Conservation (phyloP, 2,797 vertebrate species). For the Hydrolagus colliei region DNA sequence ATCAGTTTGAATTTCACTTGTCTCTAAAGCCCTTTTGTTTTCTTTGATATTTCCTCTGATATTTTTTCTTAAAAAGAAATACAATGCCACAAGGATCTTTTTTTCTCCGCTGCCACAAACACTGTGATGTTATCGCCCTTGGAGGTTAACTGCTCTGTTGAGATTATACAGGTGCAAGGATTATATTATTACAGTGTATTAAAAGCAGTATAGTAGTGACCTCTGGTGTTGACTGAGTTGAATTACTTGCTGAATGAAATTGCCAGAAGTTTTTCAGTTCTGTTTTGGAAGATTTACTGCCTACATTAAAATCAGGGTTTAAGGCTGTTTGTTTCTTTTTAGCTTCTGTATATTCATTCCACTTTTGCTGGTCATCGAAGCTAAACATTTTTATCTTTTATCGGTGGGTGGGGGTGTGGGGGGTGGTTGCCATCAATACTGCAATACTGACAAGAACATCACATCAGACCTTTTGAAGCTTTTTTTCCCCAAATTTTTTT, state of each 20-base stretch:
- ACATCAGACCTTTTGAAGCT: too few relatives aligned
- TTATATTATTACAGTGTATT: too few relatives aligned
- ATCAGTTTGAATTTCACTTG: constrained; percentile 25
- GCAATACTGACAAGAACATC: too few relatives aligned
- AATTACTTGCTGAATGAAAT: neutral
- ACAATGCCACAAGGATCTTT: neutral
- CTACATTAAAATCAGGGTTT: too few relatives aligned
- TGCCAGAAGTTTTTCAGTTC: neutral
- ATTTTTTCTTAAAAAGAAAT: neutral
- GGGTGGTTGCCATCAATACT: too few relatives aligned
- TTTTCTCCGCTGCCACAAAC: too few relatives aligned
- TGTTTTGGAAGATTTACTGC: neutral
- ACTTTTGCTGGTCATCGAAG: neutral
- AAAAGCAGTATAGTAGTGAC: neutral
- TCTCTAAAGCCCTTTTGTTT: constrained; percentile 18
- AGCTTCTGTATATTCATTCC: neutral
- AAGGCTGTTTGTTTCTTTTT: neutral
- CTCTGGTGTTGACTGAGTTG: neutral
- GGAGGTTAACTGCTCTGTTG: neutral
- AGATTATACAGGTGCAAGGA: neutral
- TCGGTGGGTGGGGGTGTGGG: too few relatives aligned
- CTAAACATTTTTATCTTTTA: neutral
- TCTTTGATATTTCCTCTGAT: constrained; percentile 15
- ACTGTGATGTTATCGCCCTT: neutral
- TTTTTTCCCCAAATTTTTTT: too few relatives aligned